Evolutionary conservation across 1,140 invertebrate genomes (phyloP), one percentile per base, ranked within the genome.

Genomic region (Pseudomyrmex flavicornis): DNA sequence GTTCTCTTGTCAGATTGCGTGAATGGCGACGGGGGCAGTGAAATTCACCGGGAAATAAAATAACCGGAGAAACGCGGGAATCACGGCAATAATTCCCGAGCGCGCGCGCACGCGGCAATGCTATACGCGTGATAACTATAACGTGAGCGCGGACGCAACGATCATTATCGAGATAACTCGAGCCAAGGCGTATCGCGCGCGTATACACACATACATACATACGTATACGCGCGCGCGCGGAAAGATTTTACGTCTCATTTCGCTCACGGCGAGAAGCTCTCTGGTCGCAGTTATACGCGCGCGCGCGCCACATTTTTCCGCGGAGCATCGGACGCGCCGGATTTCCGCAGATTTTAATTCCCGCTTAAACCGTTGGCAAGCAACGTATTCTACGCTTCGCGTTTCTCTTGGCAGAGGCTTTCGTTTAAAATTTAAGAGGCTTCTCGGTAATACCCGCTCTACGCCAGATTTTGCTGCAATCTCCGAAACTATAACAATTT

Each of bases 341-440:
- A 58, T 65, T 74, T 70, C 72, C 58, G 54, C 73, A 75, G 73
- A 56, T 83, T 86, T 87, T 86, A 77, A 87, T 86, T 86, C 54
- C 66, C 66, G 66, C 72, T 87, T 85, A 85, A 75, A 87, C 54
- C 85, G 84, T 15, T 82, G 76, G 85, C 84, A 82, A 48, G 44
- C 77, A 50, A 35, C 35, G 35, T 35, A 12, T 26, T 20, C 66
- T 46, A 35, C 35, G 54, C 20, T 10, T 58, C 52, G 77, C 20
- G 17, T 48, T 35, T 22, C 77, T 22, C 56, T 80, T 80, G 77
- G 77, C 76, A 61, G 66, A 68, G 68, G 48, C 22, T 61, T 73
- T 61, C 68, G 83, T 20, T 63, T 52, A 54, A 58, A 74, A 87
- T 83, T 87, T 70, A 69, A 86, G 58, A 52, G 68, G 54, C 8